These are phyloP conservation scores for Trisateles emortualis DNA, from an alignment of 2,888 invertebrate genomes.

Conservation along the genomic window DNA sequence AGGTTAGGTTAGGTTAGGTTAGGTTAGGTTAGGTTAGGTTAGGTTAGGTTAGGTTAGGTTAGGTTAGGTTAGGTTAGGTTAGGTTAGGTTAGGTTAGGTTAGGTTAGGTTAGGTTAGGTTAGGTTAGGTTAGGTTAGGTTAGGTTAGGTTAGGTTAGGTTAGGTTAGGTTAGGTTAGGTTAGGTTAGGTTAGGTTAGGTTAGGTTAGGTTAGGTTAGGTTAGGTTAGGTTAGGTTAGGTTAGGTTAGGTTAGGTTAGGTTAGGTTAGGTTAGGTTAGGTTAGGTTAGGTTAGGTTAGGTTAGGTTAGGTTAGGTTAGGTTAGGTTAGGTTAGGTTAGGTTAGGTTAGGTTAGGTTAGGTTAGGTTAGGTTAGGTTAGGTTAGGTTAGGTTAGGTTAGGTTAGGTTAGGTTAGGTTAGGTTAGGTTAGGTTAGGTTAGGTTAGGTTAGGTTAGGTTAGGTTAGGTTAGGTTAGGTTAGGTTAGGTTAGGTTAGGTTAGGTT, in stretches of 20 bases:
- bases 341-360: slow-evolving; percentile 47
- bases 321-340: slow-evolving; percentile 43
- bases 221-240: slow-evolving; percentile 40
- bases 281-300: slow-evolving; percentile 52
- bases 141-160: slow-evolving; percentile 41
- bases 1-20: slow-evolving; percentile 44
- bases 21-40: slow-evolving; percentile 30
- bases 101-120: slow-evolving; percentile 34
- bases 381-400: slow-evolving; percentile 42
- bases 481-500: slow-evolving; percentile 2
- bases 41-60: slow-evolving; percentile 37
- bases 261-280: slow-evolving; percentile 52
- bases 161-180: slow-evolving; percentile 33
- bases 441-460: slow-evolving; percentile 2
- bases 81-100: slow-evolving; percentile 26
- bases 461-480: slow-evolving; percentile 2
- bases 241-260: slow-evolving; percentile 46
- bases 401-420: slow-evolving; percentile 31
- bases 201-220: slow-evolving; percentile 50
- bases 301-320: slow-evolving; percentile 48
- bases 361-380: slow-evolving; percentile 47
- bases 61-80: slow-evolving; percentile 21
- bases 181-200: slow-evolving; percentile 44
- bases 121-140: slow-evolving; percentile 42
- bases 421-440: slow-evolving; percentile 2